Conservation (phyloP, 2,888 invertebrate species). For the Tenthredo notha region DNA sequence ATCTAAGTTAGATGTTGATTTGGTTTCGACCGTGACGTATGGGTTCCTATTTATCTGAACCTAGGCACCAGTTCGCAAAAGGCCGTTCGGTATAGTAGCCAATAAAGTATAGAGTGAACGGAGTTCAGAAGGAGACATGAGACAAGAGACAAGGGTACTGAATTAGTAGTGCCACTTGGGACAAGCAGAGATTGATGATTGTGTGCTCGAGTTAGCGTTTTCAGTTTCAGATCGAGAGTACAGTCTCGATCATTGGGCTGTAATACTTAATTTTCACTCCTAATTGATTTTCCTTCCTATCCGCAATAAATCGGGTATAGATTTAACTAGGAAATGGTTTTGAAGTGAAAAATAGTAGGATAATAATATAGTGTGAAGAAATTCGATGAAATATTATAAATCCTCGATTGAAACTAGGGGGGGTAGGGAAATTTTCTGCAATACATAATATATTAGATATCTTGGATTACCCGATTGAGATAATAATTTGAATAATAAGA, state of each 20-base stretch:
- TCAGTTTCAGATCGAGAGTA: not conserved
- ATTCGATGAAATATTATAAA: not conserved
- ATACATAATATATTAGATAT: not conserved
- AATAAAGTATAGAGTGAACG: conserved; percentile 61
- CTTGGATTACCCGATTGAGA: conserved; percentile 9
- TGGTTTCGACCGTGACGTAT: conserved; percentile 68
- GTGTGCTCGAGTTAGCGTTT: conserved; percentile 53
- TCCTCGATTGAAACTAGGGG: not conserved
- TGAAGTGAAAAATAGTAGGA: not conserved
- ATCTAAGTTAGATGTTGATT: conserved; percentile 41
- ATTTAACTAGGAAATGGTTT: not conserved
- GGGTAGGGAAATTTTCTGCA: not conserved
- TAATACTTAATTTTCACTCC: not conserved
- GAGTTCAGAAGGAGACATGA: conserved; percentile 63
- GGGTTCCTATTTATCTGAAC: conserved; percentile 70
- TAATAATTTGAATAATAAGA: conserved; percentile 67
- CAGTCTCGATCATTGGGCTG: conserved; percentile 14
- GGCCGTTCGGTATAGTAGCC: conserved; percentile 52
- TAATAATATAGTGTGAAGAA: not conserved
- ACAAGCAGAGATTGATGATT: conserved; percentile 75
- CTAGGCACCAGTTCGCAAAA: conserved; percentile 59
- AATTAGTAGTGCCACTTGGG: conserved; percentile 75
- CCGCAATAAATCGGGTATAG: not conserved
- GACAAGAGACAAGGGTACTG: conserved; percentile 72
- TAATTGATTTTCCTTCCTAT: not conserved